Evolutionary conservation across 2,113 vertebrate genomes (phyloP).

Genomic region (Rhagologus leucostigma): DNA sequence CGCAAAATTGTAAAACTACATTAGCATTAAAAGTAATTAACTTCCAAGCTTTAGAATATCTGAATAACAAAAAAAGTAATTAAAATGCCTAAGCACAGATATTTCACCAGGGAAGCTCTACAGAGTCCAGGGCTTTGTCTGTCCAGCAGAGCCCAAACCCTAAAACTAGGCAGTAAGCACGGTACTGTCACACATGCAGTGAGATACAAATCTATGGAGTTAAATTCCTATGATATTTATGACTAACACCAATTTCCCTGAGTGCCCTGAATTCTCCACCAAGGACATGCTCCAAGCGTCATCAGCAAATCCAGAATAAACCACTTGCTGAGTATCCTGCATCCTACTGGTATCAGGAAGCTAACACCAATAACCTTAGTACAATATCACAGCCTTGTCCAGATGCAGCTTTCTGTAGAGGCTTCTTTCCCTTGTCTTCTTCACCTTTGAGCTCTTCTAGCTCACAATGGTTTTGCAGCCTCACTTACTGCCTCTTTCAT

Average conservation of each 20-base stretch:
- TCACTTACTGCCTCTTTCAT: neutral
- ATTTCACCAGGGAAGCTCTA: neutral
- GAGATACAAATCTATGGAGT: neutral
- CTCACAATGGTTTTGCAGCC: neutral
- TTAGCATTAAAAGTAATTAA: neutral
- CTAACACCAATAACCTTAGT: neutral
- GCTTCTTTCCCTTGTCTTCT: neutral
- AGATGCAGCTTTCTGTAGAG: neutral
- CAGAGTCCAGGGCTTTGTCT: neutral
- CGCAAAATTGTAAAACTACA: neutral
- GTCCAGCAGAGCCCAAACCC: neutral
- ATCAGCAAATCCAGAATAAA: neutral
- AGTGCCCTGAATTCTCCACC: neutral
- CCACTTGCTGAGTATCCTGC: neutral
- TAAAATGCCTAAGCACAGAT: neutral
- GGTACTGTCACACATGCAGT: neutral
- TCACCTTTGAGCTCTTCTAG: neutral
- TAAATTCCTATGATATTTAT: neutral
- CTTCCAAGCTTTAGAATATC: neutral
- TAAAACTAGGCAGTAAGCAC: neutral
- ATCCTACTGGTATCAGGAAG: neutral
- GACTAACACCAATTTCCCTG: neutral
- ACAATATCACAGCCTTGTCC: neutral
- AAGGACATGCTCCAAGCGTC: neutral
- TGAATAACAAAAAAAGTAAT: neutral